Base-by-base conservation (phyloP, 2,797 vertebrate species). In the Orientallactaga sibirica region DNA sequence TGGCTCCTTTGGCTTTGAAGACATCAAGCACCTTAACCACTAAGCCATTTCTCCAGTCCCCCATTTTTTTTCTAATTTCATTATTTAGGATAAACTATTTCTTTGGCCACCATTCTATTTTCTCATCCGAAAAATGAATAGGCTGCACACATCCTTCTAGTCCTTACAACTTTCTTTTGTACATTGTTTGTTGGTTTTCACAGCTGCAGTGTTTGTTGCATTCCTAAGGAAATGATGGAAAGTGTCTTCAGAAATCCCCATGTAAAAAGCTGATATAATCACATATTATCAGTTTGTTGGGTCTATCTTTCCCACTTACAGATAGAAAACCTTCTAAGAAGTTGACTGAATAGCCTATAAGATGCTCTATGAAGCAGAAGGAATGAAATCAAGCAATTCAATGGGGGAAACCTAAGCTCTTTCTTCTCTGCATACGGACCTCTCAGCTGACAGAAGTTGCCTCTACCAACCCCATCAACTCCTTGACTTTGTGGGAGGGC, bases 21-120 rank as follows among this genome's bases (percentile, higher is more conserved):
- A 10, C 48, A 48, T 8, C 48, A 48, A 48, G 48, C 48, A 8
- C 8, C 6, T 48, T 48, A 48, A 48, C 48, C 48, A 48, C 48
- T 48, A 48, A 48, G 48, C 48, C 48, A 48, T 48, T 48, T 48
- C 48, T 48, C 48, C 48, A 48, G 48, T 25, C 8, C 7, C 37
- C 7, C 19, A 24, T 0, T 16, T 16, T 87, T 88, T 84, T 66
- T 85, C 89, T 43, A 14, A 85, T 55, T 71, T 93, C 12, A 70
- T 79, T 93, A 81, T 15, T 80, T 91, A 20, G 76, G 73, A n/a
- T 62, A 93, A 90, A 91, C 33, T 76, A 86, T 58, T 92, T 88
- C 61, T 86, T 88, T 79, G 74, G 55, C 20, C 89, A 68, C 78
- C 64, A 77, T 73, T 91, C 29, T 5, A 2, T 70, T 94, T 93